Evolutionary conservation across 2,888 invertebrate species (phyloP).

Genomic region (Hirtodrosophila duncani): DNA sequence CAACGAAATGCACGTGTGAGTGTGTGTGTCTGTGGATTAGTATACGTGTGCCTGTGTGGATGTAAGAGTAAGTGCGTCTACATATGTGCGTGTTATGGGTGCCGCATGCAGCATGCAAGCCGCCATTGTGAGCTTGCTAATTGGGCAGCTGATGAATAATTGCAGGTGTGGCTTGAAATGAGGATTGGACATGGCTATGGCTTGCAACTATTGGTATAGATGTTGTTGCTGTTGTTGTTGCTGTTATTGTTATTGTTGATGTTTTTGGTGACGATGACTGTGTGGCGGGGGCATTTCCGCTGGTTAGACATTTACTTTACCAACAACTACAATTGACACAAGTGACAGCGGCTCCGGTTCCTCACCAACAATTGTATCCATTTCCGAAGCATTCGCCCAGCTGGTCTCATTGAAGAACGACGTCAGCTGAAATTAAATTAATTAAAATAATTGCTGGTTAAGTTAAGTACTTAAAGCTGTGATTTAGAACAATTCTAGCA

Average conservation of each 20-base stretch:
- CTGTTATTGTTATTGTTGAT: slow-evolving; percentile 1
- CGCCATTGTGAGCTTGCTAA: slow-evolving; percentile 23
- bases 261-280: slow-evolving; percentile 24
- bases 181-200: slow-evolving; percentile 13
- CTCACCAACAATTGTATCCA: slow-evolving; percentile 80
- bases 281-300: no score
- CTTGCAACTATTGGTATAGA: slow-evolving; percentile 7
- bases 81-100: not conserved
- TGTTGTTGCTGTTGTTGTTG: slow-evolving; percentile 6
- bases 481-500: no score
- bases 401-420: slow-evolving; percentile 78
- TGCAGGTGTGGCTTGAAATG: not conserved
- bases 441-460: no score
- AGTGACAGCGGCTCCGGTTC: slow-evolving; percentile 88
- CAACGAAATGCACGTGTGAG: slow-evolving; percentile 1
- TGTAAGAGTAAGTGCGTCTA: not conserved
- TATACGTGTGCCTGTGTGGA: not conserved
- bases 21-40: not conserved
- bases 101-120: slow-evolving; percentile 32
- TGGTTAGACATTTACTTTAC: slow-evolving; percentile 80
- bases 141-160: slow-evolving; percentile 34
- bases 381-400: slow-evolving; percentile 76
- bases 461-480: no score
- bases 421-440: slow-evolving; percentile 73
- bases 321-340: slow-evolving; percentile 89